Evolutionary conservation across 2,888 invertebrate genomes (phyloP), one percentile per base, ranked within the genome.

Genomic region (Hoplodrina blanda): DNA sequence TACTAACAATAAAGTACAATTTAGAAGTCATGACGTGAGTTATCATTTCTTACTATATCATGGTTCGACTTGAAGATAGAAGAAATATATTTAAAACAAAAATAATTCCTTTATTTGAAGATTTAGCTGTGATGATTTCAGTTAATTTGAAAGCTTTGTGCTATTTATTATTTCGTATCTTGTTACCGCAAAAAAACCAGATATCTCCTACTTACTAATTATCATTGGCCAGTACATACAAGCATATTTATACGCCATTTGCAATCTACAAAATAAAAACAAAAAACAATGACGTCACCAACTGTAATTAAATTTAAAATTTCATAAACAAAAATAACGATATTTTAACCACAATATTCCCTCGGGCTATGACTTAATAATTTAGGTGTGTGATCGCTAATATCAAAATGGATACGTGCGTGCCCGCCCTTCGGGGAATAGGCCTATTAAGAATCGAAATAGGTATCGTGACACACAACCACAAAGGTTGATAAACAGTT

Each of bases 361-460:
- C 84, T 20, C 15, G 69, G 71, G 87, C 62, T 76, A 72, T 77
- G 76, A 82, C 81, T 85, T 87, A 86, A 87, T 88, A 87, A 88
- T 88, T 88, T 86, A 85, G 86, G 84, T 81, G 87, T 85, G 83
- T 80, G 82, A 87, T 85, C 76, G 73, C 83, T 86, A 85, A 87
- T 89, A 88, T 84, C 79, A 85, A 85, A 88, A 88, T 88, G 88
- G 85, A 84, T 84, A 84, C 81, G 85, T 84, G 84, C 77, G 85
- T 81, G 75, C 68, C 69, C 37, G 68, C 69, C 81, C 83, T 84
- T 84, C 62, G 56, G 85, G 86, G 85, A 86, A 79, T 81, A 78
- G 69, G 61, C 83, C 80, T 79, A 84, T 82, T 83, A 83, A 73
- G 76, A 73, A 81, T 84, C 80, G 83, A 53, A 81, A 81, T 77